Evolutionary conservation across 2,113 vertebrate species (phyloP).

Genomic region (Entelurus aequoreus): DNA sequence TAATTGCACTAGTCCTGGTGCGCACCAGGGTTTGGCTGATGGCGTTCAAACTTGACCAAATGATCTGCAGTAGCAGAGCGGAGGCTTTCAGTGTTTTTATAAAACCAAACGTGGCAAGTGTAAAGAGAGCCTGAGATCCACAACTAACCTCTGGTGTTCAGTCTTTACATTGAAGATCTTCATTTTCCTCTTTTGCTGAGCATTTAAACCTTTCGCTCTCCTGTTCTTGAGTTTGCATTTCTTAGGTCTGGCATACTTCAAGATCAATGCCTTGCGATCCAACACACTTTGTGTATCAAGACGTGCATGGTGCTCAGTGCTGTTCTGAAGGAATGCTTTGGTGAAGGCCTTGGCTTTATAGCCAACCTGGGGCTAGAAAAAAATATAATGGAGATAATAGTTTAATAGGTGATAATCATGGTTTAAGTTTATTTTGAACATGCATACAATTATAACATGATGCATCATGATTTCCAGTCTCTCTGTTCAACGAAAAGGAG

Average conservation of each 20-base stretch:
- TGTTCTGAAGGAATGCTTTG: conserved; percentile 75
- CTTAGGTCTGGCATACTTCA: conserved; percentile 62
- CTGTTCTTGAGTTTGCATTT: conserved; percentile 56
- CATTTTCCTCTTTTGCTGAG: conserved; percentile 45
- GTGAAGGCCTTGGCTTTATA: conserved; percentile 72
- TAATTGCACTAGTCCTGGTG: no score
- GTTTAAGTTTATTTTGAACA: no score
- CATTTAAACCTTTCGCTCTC: conserved; percentile 49
- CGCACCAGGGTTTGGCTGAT: no score
- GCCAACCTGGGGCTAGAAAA: conserved; percentile 45
- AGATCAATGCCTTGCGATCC: conserved; percentile 77
- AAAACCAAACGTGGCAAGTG: not conserved
- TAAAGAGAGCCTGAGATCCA: not conserved
- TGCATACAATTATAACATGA: no score
- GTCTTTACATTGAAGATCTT: conserved; percentile 53
- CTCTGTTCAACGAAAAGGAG: no score
- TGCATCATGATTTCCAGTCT: no score
- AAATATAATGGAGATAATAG: not conserved
- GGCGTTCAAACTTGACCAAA: no score
- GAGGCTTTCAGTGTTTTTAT: no score
- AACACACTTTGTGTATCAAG: conserved; percentile 54
- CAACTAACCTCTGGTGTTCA: conserved; percentile 73
- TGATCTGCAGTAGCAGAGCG: no score
- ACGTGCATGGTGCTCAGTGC: conserved; percentile 41
- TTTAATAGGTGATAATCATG: no score